phyloP scores from a whole-genome alignment of 35 echinoderm and acorn worm genomes.

The Ptychodera flava region DNA sequence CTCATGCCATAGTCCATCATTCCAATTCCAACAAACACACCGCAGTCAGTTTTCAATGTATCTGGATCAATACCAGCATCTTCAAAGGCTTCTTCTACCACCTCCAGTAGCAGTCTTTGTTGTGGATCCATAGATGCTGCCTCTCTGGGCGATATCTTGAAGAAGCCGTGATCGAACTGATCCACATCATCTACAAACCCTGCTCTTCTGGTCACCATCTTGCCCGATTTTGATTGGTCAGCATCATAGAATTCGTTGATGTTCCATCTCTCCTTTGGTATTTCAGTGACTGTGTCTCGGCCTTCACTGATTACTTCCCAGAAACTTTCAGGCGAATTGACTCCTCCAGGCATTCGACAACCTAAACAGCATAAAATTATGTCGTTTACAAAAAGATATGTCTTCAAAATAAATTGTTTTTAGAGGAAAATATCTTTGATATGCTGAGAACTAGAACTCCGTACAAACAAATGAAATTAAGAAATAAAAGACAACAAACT shows the following conservation, averaged over 20 bases:
- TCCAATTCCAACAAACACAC: constrained; percentile 80
- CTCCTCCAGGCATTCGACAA: constrained; percentile 63
- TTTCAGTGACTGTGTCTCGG: constrained; percentile 55
- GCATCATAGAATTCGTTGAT: constrained; percentile 66
- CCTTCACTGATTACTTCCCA: too few relatives aligned
- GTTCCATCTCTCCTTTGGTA: constrained; percentile 68
- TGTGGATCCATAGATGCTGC: constrained; percentile 84
- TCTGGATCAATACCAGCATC: constrained; percentile 74
- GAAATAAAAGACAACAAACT: too few relatives aligned
- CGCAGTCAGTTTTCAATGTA: constrained; percentile 34
- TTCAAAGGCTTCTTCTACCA: constrained; percentile 81
- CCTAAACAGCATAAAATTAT: constrained; percentile 32
- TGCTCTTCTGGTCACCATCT: constrained; percentile 81
- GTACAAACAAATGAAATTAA: too few relatives aligned
- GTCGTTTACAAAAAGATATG: too few relatives aligned
- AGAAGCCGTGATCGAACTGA: too few relatives aligned
- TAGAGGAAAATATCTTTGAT: too few relatives aligned
- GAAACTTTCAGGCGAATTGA: constrained; percentile 52
- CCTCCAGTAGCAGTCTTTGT: constrained; percentile 76
- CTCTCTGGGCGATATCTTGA: too few relatives aligned
- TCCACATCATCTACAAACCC: too few relatives aligned
- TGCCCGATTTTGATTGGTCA: constrained; percentile 67
- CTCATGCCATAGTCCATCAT: too few relatives aligned
- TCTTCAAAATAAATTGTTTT: too few relatives aligned
- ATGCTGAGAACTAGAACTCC: too few relatives aligned